Base-by-base conservation (phyloP, 1,140 invertebrate genomes). In the Apis cerana region DNA sequence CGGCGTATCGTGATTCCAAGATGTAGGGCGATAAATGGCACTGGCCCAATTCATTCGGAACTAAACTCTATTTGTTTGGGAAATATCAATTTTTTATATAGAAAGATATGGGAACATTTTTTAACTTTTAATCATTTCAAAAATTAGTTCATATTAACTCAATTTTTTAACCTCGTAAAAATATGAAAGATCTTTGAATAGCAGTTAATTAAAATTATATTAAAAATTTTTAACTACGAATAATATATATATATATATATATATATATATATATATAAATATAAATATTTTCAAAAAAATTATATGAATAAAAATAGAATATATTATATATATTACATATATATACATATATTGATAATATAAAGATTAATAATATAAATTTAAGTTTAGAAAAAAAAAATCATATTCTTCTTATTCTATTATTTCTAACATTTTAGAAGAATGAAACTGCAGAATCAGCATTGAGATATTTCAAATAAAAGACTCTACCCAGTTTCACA, bases 1-100 rank as follows among this genome's bases (percentile, higher is more conserved):
- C n/a, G 68, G 76, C 64, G 33, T 79, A 43, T 54, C 69, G 75
- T 65, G 72, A 87, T 87, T 79, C 50, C 56, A 56, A 76, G 78
- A 87, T 87, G 85, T 87, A 80, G 85, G 82, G 83, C 85, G 68
- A 87, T 87, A 86, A 87, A 86, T 87, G 81, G 71, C 85, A 86
- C 81, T 86, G 81, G 52, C 86, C 85, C 86, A 67, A 84, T 86
- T 87, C 64, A 59, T 78, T 78, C 79, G 59, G 61, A 56, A 56
- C 62, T 56, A 17, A 56, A 43, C 17, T 61, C 21, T 13, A 11
- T 82, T 82, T 69, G n/a, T 82, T 82, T 69, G n/a, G 54, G 50
- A 82, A 64, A 4, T 17, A 62, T 56, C 17, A 23, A 64, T 62
- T 56, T 83, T 56, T 61, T 68, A 52, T 5, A 65, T 43, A 43